Evolutionary conservation across 2,113 vertebrate genomes (phyloP).

Genomic region (Cyprinus carpio): DNA sequence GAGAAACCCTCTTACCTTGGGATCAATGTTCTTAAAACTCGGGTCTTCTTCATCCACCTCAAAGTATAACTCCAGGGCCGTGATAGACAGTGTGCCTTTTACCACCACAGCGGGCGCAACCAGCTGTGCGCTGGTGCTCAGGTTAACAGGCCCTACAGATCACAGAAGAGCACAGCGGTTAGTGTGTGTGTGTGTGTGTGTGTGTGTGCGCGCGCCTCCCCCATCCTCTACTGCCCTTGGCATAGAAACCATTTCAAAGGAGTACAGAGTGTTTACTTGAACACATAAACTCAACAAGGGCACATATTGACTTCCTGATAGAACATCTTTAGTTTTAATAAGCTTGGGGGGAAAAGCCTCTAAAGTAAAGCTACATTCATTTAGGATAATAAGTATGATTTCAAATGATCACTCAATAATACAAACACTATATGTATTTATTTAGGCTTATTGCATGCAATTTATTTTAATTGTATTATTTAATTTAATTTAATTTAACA

Average conservation of each 20-base stretch:
- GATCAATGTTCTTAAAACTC: slow-evolving; percentile 91
- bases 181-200: slow-evolving; percentile 28
- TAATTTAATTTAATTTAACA: background rate
- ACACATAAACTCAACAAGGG: slow-evolving; percentile 51
- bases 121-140: slow-evolving; percentile 90
- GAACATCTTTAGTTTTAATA: slow-evolving; percentile 11
- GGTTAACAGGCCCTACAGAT: slow-evolving; percentile 86
- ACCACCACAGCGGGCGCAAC: slow-evolving; percentile 88
- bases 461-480: background rate
- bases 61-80: slow-evolving; percentile 93
- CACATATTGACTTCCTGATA: slow-evolving; percentile 34
- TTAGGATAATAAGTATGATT: background rate
- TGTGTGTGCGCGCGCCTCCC: slow-evolving; percentile 16
- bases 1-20: slow-evolving; percentile 86
- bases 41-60: slow-evolving; percentile 98
- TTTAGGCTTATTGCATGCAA: background rate
- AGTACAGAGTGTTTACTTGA: slow-evolving; percentile 41
- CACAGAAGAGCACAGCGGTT: background rate
- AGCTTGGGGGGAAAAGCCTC: background rate
- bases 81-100: slow-evolving; percentile 94
- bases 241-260: slow-evolving; percentile 35
- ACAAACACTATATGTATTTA: background rate
- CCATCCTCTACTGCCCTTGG: background rate
- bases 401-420: background rate
- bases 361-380: background rate